Conservation (phyloP, 2,888 invertebrate genomes). For the Pachliopta kotzebuea region DNA sequence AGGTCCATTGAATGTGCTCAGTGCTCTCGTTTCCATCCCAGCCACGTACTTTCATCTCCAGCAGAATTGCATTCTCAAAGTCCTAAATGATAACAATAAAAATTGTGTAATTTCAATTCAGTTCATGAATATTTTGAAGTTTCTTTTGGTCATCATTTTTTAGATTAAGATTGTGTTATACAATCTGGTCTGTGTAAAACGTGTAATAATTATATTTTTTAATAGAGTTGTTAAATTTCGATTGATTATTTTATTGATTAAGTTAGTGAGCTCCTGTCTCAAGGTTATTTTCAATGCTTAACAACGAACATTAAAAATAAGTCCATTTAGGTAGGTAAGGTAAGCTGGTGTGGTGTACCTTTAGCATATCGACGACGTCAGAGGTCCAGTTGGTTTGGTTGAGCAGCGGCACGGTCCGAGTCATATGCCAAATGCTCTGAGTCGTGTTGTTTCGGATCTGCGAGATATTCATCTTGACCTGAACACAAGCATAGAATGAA, state of each 20-base stretch:
- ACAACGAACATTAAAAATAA: no score
- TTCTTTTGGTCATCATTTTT: no score
- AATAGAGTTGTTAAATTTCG: no score
- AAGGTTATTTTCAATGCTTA: no score
- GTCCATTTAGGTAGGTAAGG: no score
- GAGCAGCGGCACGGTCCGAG: constrained; percentile 82
- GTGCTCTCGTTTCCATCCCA: constrained; percentile 91
- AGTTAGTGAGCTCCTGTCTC: no score
- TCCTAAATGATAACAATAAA: constrained; percentile 44
- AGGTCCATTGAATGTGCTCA: constrained; percentile 88
- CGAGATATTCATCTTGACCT: constrained; percentile 90
- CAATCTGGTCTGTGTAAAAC: no score
- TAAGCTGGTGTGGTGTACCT: constrained; percentile 45
- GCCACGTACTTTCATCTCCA: constrained; percentile 92
- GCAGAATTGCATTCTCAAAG: constrained; percentile 82
- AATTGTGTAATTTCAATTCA: no score
- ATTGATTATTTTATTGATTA: no score
- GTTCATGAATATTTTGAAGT: no score
- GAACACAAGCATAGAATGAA: constrained; percentile 8
- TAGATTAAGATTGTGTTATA: no score
- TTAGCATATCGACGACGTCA: constrained; percentile 82
- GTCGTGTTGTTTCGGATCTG: constrained; percentile 87
- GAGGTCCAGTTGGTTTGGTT: constrained; percentile 90
- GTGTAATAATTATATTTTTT: no score
- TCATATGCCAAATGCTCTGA: constrained; percentile 88